phyloP scores from a whole-genome alignment of 2,113 vertebrate species.

The Andinoacara biseriatus region DNA sequence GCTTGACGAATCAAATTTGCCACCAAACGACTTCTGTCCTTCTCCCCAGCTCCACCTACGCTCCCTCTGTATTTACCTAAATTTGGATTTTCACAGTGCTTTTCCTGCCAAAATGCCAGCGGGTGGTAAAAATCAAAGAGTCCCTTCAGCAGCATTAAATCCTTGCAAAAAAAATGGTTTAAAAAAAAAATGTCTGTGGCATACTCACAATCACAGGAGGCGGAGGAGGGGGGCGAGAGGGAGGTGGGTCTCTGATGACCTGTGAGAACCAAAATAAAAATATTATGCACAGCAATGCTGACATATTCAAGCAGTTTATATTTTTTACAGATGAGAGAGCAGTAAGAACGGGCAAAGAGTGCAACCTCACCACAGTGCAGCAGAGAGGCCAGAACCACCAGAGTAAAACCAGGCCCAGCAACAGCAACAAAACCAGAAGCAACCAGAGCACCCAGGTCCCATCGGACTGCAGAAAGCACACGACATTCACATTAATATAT shows the following conservation, averaged over 20 bases:
- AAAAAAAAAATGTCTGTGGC: neutral
- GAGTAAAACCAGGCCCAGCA: constrained; percentile 82
- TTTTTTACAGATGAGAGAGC: neutral
- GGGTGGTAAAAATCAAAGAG: neutral
- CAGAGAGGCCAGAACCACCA: constrained; percentile 99
- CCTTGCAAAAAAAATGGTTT: neutral
- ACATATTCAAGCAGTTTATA: neutral
- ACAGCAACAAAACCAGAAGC: constrained; percentile 87
- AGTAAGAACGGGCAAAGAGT: neutral
- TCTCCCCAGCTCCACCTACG: constrained; percentile 16
- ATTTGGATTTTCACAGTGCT: constrained; percentile 19
- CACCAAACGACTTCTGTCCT: neutral
- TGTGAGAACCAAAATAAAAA: constrained; percentile 57
- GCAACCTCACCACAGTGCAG: constrained; percentile 87
- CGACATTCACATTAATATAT: neutral
- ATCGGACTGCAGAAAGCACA: constrained; percentile 80
- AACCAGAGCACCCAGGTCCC: constrained; percentile 85
- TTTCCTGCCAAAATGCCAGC: constrained; percentile 10
- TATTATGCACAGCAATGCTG: neutral
- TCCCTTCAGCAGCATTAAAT: neutral
- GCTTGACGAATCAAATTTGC: neutral
- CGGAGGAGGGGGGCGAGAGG: constrained; percentile 81
- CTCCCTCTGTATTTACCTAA: constrained; percentile 24
- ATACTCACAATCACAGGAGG: constrained; percentile 84
- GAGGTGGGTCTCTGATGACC: constrained; percentile 96